Percentiles rank a stretch among this genome's conserved stretches.
These are phyloP conservation scores for Kuschelorhynchus macadamiae DNA, from an alignment of 2,888 invertebrate genomes.

Conservation along the genomic window DNA sequence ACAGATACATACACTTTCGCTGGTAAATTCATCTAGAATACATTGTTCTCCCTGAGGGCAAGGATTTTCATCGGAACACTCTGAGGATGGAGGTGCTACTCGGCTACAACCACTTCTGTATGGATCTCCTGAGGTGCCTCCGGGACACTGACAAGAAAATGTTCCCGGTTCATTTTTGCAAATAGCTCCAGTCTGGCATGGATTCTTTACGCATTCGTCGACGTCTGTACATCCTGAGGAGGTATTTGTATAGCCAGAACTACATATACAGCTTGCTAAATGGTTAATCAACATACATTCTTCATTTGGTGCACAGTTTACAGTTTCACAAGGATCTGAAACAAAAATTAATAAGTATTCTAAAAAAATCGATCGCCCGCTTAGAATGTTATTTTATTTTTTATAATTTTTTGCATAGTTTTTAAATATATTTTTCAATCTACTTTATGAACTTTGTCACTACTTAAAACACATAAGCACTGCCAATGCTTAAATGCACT, in stretches of 20 bases:
- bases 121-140: slow-evolving; percentile 85
- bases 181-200: slow-evolving; percentile 87
- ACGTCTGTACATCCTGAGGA: slow-evolving; percentile 85
- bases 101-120: slow-evolving; percentile 83
- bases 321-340: slow-evolving; percentile 90
- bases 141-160: slow-evolving; percentile 90
- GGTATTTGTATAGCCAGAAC: slow-evolving; percentile 84
- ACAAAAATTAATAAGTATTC: slow-evolving; percentile 46
- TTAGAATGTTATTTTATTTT: background rate
- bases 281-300: slow-evolving; percentile 90
- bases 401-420: too few relatives aligned
- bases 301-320: slow-evolving; percentile 88
- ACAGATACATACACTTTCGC: slow-evolving; percentile 90
- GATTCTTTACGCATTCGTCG: slow-evolving; percentile 87
- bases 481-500: too few relatives aligned
- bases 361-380: background rate
- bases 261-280: slow-evolving; percentile 87
- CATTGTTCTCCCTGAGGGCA: slow-evolving; percentile 91
- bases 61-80: slow-evolving; percentile 82
- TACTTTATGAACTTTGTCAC: too few relatives aligned
- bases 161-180: slow-evolving; percentile 91
- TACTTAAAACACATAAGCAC: too few relatives aligned
- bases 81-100: slow-evolving; percentile 73
- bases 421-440: too few relatives aligned
- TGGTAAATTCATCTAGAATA: slow-evolving; percentile 80